These are phyloP conservation scores for Callionymus lyra DNA, from an alignment of 2,113 vertebrate genomes.

Conservation along the genomic window DNA sequence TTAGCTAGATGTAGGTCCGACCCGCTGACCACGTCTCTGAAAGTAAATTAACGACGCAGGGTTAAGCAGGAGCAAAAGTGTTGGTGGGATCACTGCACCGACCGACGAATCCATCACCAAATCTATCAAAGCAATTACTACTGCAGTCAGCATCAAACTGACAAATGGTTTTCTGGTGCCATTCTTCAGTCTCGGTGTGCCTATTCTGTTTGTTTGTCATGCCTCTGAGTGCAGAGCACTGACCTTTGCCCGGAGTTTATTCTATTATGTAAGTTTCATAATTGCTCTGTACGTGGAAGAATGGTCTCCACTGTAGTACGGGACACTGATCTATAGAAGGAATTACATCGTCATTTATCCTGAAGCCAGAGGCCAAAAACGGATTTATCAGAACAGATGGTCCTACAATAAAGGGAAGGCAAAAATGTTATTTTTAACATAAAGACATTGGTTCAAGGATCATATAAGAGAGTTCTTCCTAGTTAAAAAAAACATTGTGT, in stretches of 20 bases:
- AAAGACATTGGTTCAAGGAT: too few species aligned
- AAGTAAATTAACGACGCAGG: constrained; percentile 23
- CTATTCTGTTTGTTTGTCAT: constrained; percentile 35
- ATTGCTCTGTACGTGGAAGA: constrained; percentile 57
- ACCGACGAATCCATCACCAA: constrained; percentile 30
- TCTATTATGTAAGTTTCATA: constrained; percentile 56
- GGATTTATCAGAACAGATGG: too few species aligned
- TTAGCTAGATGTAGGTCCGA: constrained; percentile 29
- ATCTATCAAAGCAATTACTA: constrained; percentile 36
- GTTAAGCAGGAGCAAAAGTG: constrained; percentile 16
- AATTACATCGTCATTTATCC: too few species aligned
- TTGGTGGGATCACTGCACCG: constrained; percentile 12
- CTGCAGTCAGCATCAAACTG: constrained; percentile 20
- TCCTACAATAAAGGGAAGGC: too few species aligned
- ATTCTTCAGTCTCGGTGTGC: constrained; percentile 1
- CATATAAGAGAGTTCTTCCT: too few species aligned
- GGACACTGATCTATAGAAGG: too few species aligned
- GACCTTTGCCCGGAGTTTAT: constrained; percentile 57
- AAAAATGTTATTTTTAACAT: too few species aligned
- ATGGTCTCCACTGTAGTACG: constrained; percentile 7
- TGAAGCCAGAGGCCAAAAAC: too few species aligned
- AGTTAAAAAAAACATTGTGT: too few species aligned
- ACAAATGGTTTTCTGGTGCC: constrained; percentile 6
- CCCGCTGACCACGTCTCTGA: constrained; percentile 15
- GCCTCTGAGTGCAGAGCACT: constrained; percentile 34